A percentile compares a stretch with the other conserved stretches of the same genome.
These are phyloP conservation scores for Tachyglossus aculeatus DNA, from an alignment of 2,797 vertebrate species.

Conservation along the genomic window DNA sequence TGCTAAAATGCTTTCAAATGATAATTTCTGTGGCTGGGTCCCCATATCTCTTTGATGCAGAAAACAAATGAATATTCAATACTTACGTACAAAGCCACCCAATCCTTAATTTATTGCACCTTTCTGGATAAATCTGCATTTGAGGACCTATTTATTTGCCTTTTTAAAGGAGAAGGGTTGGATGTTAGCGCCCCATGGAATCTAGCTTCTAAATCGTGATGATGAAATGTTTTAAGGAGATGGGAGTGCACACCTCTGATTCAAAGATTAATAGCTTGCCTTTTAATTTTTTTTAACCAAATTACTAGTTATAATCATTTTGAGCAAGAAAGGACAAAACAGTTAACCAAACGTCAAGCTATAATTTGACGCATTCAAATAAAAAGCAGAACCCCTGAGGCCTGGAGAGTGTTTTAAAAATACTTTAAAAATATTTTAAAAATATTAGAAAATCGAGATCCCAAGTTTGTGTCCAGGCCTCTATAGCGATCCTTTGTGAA, in stretches of 20 bases:
- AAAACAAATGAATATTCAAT: background rate
- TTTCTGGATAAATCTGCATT: background rate
- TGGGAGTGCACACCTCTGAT: background rate
- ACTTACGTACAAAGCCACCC: background rate
- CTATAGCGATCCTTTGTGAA: no score
- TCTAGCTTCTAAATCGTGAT: background rate
- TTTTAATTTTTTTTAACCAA: slow-evolving; percentile 19
- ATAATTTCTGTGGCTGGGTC: background rate
- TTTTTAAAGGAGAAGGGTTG: background rate
- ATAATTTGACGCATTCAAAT: no score
- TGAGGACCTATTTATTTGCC: background rate
- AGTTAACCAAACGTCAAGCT: background rate
- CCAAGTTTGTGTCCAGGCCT: no score
- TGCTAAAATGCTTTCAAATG: no score
- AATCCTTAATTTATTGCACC: background rate
- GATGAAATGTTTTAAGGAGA: background rate
- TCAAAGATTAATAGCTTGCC: background rate
- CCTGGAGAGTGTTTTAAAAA: no score
- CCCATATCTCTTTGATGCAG: background rate
- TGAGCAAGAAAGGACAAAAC: background rate
- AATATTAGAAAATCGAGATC: no score
- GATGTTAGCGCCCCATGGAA: background rate
- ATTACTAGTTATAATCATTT: background rate
- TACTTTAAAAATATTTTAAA: no score
- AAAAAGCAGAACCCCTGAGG: no score